Conservation (phyloP, 2,888 invertebrate genomes). For the Drosophila macrothrix region DNA sequence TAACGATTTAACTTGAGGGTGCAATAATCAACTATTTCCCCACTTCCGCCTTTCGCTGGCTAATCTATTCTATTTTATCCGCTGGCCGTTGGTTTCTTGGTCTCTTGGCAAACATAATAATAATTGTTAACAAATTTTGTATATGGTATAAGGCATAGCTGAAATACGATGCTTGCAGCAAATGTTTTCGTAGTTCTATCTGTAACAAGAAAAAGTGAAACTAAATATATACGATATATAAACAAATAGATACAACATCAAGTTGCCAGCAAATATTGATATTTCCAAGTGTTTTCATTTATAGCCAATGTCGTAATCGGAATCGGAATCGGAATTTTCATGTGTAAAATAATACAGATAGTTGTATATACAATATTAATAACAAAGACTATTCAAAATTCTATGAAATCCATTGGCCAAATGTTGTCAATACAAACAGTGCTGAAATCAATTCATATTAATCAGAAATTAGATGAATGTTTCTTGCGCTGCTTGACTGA, state of each 20-base stretch:
- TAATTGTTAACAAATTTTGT: constrained; percentile 39
- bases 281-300: background rate
- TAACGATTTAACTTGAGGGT: constrained; percentile 13
- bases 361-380: background rate
- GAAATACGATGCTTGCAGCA: constrained; percentile 18
- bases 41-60: background rate
- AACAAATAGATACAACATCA: constrained; percentile 3
- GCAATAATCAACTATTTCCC: constrained; percentile 16
- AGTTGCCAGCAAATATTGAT: constrained; percentile 7
- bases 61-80: constrained; percentile 1
- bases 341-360: background rate
- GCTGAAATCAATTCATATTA: background rate
- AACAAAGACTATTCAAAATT: background rate
- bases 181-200: constrained; percentile 21
- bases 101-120: constrained; percentile 4
- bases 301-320: background rate
- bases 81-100: constrained; percentile 10
- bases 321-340: background rate
- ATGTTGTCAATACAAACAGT: background rate
- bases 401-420: too few species aligned
- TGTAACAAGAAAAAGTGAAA: constrained; percentile 34
- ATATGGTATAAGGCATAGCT: constrained; percentile 35
- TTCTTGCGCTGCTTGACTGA: constrained; percentile 3
- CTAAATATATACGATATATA: constrained; percentile 49
- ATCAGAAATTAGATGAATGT: background rate